Evolutionary conservation across 2,888 invertebrate species (phyloP).

Genomic region (Plebejus melissa): DNA sequence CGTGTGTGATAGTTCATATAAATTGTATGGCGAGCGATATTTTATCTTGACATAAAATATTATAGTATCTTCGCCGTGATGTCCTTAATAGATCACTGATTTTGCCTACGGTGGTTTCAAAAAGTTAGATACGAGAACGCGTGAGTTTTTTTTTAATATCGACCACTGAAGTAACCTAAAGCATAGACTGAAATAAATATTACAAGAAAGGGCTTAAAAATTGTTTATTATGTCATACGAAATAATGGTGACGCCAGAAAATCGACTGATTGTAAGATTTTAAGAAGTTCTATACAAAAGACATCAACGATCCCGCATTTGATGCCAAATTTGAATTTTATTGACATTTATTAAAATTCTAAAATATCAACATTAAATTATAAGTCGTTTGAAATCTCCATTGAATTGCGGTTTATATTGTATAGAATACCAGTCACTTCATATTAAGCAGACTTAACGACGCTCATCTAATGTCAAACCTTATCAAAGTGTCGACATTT

Average conservation of each 20-base stretch:
- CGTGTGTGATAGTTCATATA: too few relatives aligned
- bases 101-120: too few relatives aligned
- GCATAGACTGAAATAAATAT: not conserved
- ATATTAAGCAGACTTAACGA: conserved; percentile 3
- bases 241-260: not conserved
- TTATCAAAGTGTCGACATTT: conserved; percentile 22
- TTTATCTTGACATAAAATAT: too few relatives aligned
- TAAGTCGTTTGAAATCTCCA: not conserved
- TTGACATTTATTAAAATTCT: not conserved
- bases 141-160: too few relatives aligned
- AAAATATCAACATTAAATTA: not conserved
- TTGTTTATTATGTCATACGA: too few relatives aligned
- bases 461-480: conserved; percentile 23
- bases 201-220: not conserved
- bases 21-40: too few relatives aligned
- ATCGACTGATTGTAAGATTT: not conserved
- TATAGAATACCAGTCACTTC: not conserved
- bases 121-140: too few relatives aligned
- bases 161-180: not conserved
- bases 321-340: not conserved
- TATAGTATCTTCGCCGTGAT: too few relatives aligned
- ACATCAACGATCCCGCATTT: not conserved
- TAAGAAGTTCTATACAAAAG: not conserved
- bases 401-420: conserved; percentile 1
- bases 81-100: too few relatives aligned